Evolutionary conservation across 2,888 invertebrate species (phyloP).

Genomic region (Lumbricus terrestris): DNA sequence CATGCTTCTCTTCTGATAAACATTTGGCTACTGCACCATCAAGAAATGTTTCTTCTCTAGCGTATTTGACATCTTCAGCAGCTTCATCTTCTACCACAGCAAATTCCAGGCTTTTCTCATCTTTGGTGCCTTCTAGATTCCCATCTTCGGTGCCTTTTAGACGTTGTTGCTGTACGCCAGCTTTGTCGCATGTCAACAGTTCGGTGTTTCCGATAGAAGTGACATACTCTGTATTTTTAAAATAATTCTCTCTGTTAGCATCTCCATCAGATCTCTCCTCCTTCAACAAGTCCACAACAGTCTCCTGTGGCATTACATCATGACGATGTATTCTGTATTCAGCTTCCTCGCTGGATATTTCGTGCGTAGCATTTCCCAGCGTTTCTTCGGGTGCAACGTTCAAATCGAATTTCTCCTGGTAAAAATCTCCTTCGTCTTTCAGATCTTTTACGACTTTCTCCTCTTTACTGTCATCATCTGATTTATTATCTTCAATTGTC

Average conservation of each 20-base stretch:
- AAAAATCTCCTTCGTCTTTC: not conserved
- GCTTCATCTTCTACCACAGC: not conserved
- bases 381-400: not conserved
- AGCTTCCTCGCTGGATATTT: not conserved
- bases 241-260: not conserved
- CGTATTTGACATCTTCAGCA: not conserved
- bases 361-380: not conserved
- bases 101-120: not conserved
- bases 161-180: too few relatives aligned
- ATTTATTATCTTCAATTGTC: not conserved
- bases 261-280: not conserved
- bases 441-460: not conserved
- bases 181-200: not conserved
- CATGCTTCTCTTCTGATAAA: not conserved
- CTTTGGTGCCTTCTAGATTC: not conserved
- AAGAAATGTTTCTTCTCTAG: not conserved
- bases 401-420: not conserved
- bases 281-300: not conserved
- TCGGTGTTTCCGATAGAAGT: not conserved
- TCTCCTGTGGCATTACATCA: not conserved
- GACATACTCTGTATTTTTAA: not conserved
- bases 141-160: not conserved
- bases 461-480: not conserved
- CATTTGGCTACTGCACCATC: not conserved
- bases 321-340: not conserved